phyloP scores from a whole-genome alignment of 2,888 invertebrate species.

The Xylocampa areola region DNA sequence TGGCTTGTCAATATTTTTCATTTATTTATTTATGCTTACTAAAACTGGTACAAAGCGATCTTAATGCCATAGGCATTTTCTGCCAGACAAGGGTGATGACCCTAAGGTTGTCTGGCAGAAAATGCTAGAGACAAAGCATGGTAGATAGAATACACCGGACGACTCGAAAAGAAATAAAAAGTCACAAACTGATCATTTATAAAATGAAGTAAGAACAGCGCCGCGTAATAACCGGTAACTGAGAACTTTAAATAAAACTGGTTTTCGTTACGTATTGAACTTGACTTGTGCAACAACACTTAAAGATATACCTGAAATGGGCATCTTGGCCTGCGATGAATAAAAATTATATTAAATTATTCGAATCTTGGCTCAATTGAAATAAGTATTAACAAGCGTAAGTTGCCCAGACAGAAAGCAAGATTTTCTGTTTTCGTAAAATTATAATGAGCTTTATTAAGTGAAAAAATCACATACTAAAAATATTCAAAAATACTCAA shows the following conservation, averaged over 20 bases:
- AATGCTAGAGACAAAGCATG: too few species aligned
- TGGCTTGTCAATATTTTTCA: constrained; percentile 10
- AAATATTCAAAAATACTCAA: too few species aligned
- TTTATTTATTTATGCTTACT: too few species aligned
- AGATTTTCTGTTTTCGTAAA: too few species aligned
- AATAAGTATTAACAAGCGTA: too few species aligned
- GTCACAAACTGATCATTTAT: constrained; percentile 66
- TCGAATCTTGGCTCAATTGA: constrained; percentile 20
- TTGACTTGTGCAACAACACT: constrained; percentile 66
- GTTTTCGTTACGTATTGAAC: constrained; percentile 78
- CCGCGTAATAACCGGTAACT: constrained; percentile 78
- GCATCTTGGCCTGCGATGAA: constrained; percentile 48
- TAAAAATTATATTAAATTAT: constrained; percentile 46
- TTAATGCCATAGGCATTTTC: too few species aligned
- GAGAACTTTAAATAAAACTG: constrained; percentile 77
- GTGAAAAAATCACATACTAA: constrained; percentile 7
- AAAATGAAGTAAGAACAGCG: constrained; percentile 74
- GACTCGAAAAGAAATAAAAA: constrained; percentile 54
- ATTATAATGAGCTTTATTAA: constrained; percentile 21
- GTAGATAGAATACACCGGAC: constrained; percentile 6
- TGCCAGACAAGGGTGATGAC: too few species aligned
- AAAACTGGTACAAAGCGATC: too few species aligned
- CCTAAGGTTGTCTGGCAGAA: too few species aligned
- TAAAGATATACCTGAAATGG: constrained; percentile 62
- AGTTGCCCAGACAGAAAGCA: too few species aligned